Evolutionary conservation across 2,888 invertebrate genomes (phyloP).

Genomic region (Microdon myrmicae): DNA sequence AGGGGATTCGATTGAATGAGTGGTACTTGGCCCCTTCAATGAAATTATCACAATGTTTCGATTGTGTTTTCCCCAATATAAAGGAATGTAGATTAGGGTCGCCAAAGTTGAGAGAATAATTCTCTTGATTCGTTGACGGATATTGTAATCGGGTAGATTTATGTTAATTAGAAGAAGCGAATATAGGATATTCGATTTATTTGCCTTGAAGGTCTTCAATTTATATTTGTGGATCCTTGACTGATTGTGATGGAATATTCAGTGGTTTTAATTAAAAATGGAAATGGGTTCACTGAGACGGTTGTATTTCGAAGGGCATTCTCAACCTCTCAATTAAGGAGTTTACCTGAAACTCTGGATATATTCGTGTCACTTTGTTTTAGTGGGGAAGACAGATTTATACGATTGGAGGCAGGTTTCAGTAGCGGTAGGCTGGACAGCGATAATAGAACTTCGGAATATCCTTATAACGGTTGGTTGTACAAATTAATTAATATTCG

Average conservation of each 20-base stretch:
- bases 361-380: no score
- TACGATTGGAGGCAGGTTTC: no score
- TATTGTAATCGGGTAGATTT: slow-evolving; percentile 36
- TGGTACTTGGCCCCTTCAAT: slow-evolving; percentile 31
- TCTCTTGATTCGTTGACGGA: slow-evolving; percentile 9
- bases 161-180: slow-evolving; percentile 30
- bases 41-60: slow-evolving; percentile 34
- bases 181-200: slow-evolving; percentile 8
- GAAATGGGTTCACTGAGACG: slow-evolving; percentile 13
- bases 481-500: no score
- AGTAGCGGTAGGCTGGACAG: no score
- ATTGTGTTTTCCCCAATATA: slow-evolving; percentile 5
- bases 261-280: slow-evolving; percentile 24
- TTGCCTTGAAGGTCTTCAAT: slow-evolving; percentile 5
- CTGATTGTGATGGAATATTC: slow-evolving; percentile 21
- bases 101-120: neutral
- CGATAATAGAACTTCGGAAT: no score
- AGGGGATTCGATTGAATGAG: no score
- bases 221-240: slow-evolving; percentile 11
- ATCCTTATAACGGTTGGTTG: no score
- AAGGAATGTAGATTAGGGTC: slow-evolving; percentile 6
- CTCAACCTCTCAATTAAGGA: no score
- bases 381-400: no score
- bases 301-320: slow-evolving; percentile 3
- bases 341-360: no score